Percentiles rank a stretch among this genome's conserved stretches.
Conservation (phyloP, 1,140 invertebrate species). For the Lepidotrigona ventralis region DNA sequence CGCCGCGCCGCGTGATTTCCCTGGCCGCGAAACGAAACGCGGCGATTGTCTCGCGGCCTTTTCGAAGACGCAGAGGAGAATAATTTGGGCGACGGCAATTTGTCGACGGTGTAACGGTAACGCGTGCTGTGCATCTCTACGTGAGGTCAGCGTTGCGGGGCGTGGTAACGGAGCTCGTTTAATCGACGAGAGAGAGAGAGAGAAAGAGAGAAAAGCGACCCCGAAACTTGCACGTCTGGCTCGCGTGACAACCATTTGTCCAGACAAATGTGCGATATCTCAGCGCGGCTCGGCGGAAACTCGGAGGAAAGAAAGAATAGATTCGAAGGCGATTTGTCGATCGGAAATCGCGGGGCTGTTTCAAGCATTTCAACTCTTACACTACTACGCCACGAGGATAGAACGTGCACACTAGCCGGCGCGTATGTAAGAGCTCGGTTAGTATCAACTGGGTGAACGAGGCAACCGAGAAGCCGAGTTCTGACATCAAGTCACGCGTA, state of each 20-base stretch:
- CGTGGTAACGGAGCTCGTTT: not conserved
- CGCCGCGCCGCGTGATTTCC: conserved; percentile 23
- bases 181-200: not conserved
- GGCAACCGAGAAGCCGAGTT: conserved; percentile 64
- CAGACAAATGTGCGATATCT: not conserved
- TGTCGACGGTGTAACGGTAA: conserved; percentile 27
- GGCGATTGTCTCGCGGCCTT: conserved; percentile 37
- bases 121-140: conserved; percentile 11
- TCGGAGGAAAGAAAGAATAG: not conserved
- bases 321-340: conserved; percentile 30
- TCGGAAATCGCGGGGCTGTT: conserved; percentile 11
- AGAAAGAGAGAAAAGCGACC: too few relatives aligned
- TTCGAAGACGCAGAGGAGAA: conserved; percentile 8
- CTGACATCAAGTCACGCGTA: conserved; percentile 69
- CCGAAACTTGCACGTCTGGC: too few relatives aligned
- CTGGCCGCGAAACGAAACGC: not conserved
- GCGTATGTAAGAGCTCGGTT: conserved; percentile 3
- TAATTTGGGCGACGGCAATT: conserved; percentile 29
- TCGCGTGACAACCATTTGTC: conserved; percentile 27
- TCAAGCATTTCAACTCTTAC: not conserved
- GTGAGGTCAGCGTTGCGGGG: conserved; percentile 17
- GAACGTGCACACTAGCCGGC: conserved; percentile 8
- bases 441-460: conserved; percentile 56
- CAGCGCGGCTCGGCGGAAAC: not conserved
- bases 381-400: not conserved